Percentiles rank a stretch among this genome's conserved stretches.
Conservation (phyloP, 2,797 vertebrate genomes). For the Prunella strophiata region DNA sequence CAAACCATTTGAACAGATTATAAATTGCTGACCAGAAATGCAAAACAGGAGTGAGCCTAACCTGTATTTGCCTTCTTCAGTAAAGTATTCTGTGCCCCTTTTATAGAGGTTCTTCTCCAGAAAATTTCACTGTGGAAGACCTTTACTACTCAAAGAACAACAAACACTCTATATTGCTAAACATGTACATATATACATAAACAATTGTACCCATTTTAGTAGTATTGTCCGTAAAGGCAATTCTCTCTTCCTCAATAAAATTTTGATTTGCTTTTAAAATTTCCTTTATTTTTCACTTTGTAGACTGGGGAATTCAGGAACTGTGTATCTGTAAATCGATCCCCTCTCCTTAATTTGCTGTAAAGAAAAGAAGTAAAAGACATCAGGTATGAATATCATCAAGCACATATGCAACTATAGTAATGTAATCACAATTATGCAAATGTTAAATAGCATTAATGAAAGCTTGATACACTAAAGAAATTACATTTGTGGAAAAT, state of each 20-base stretch:
- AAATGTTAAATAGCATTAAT: background rate
- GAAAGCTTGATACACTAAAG: background rate
- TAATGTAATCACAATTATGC: background rate
- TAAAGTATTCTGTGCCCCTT: background rate
- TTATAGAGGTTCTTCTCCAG: background rate
- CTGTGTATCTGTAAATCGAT: conserved; percentile 83
- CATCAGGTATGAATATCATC: background rate
- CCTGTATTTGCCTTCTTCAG: background rate
- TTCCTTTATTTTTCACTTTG: conserved; percentile 70
- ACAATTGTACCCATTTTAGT: conserved; percentile 7
- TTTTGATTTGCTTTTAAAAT: conserved; percentile 70
- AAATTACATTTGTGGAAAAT: background rate
- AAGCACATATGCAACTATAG: background rate
- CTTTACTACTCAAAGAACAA: background rate
- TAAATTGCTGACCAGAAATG: background rate
- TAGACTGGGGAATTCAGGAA: conserved; percentile 84
- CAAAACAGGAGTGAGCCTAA: background rate
- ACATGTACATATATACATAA: background rate
- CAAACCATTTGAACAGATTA: background rate
- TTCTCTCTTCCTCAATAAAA: conserved; percentile 13
- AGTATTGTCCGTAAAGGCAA: background rate
- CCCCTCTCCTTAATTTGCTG: conserved; percentile 89
- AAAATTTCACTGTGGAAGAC: background rate
- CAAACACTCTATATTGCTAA: background rate
- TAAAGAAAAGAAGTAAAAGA: conserved; percentile 23